Percentiles rank a stretch among this genome's conserved stretches.
These are phyloP conservation scores for Hyles vespertilio DNA, from an alignment of 1,140 invertebrate species.

Conservation along the genomic window DNA sequence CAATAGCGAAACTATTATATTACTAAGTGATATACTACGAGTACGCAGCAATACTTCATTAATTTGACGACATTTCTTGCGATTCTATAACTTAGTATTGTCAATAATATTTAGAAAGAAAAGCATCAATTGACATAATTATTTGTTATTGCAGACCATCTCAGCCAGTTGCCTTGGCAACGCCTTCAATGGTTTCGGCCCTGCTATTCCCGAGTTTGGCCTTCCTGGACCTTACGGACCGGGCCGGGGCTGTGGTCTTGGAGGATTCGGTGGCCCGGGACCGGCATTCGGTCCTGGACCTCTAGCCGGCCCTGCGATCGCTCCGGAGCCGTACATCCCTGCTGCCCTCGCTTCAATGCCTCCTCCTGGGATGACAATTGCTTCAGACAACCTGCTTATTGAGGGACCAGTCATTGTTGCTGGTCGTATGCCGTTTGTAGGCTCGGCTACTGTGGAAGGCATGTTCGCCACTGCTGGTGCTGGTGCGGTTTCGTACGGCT, in stretches of 20 bases:
- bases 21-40: too few relatives aligned
- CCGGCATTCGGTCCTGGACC: not conserved
- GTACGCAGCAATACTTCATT: too few relatives aligned
- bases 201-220: constrained; percentile 3
- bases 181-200: not conserved
- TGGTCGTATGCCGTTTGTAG: constrained; percentile 38
- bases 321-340: not conserved
- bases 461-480: constrained; percentile 29
- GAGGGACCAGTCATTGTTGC: constrained; percentile 33
- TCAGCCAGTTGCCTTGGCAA: constrained; percentile 17
- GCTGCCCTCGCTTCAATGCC: not conserved
- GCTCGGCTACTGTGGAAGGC: constrained; percentile 35
- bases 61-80: too few relatives aligned
- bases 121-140: not conserved
- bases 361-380: constrained; percentile 7
- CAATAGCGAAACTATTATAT: too few relatives aligned
- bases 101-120: too few relatives aligned
- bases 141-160: constrained; percentile 26
- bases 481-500: constrained; percentile 29
- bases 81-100: too few relatives aligned
- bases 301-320: not conserved
- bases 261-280: constrained; percentile 1
- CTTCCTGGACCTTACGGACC: constrained; percentile 3
- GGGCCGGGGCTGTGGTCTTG: constrained; percentile 9
- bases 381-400: constrained; percentile 32